Conservation (phyloP, 2,888 invertebrate species). For the Synergus umbraculus region DNA sequence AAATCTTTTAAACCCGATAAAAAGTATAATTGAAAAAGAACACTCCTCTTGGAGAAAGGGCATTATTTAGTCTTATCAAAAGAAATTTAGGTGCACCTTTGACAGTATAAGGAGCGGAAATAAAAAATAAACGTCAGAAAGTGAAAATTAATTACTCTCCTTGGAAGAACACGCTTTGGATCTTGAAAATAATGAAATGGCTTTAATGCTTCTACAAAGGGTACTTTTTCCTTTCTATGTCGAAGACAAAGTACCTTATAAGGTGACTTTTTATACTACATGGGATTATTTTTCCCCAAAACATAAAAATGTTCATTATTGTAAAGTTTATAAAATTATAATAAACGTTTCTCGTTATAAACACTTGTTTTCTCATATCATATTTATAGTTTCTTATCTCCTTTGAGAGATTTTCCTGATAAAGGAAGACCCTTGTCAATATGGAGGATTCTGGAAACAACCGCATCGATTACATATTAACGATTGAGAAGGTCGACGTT, state of each 20-base stretch:
- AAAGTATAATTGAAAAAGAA: neutral
- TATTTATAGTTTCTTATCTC: neutral
- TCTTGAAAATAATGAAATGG: slow-evolving; percentile 1
- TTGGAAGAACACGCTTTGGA: neutral
- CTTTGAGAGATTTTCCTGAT: neutral
- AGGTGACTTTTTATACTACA: slow-evolving; percentile 8
- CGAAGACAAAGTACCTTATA: neutral
- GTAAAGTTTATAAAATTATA: neutral
- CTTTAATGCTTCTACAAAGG: neutral
- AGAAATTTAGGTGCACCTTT: neutral
- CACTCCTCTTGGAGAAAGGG: neutral
- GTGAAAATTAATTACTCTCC: neutral
- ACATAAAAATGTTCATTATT: neutral
- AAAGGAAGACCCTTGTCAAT: neutral
- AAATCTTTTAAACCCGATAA: neutral
- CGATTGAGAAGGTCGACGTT: neutral
- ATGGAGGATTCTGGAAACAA: neutral
- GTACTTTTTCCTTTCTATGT: neutral
- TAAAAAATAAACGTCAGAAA: neutral
- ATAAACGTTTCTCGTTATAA: neutral
- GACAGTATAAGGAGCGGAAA: neutral
- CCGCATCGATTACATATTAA: neutral
- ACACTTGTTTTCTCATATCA: neutral
- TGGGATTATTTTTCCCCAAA: neutral
- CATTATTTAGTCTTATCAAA: neutral